These are phyloP conservation scores for Bathynomus jamesi DNA, from an alignment of 1,140 invertebrate species.

Conservation along the genomic window DNA sequence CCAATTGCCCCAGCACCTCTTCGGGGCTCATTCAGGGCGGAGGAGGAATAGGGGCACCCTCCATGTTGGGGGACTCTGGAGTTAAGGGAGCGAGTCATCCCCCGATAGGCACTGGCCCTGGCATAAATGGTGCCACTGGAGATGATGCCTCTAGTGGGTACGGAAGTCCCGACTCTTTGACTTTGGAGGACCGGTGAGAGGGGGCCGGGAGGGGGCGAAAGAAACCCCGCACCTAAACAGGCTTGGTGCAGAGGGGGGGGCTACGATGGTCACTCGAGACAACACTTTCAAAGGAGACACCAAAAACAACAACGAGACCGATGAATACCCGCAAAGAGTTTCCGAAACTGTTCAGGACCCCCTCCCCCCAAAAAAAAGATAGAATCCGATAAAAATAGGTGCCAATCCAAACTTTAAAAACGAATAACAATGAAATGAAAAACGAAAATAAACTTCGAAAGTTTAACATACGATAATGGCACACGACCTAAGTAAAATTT, in stretches of 20 bases:
- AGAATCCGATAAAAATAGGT: background rate
- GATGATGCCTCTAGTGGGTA: conserved; percentile 38
- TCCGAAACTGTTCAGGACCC: no score
- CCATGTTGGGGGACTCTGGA: background rate
- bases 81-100: background rate
- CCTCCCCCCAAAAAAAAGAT: background rate
- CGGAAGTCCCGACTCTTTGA: conserved; percentile 37
- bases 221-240: conserved; percentile 26
- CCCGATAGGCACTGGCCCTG: background rate
- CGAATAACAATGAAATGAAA: background rate
- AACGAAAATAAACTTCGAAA: no score
- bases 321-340: background rate
- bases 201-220: conserved; percentile 33
- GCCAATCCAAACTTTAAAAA: background rate
- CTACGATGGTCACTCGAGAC: background rate
- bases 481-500: no score
- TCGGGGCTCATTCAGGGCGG: background rate
- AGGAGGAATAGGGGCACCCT: background rate
- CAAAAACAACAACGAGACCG: background rate
- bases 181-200: conserved; percentile 38
- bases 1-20: background rate
- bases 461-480: no score
- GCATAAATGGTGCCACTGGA: conserved; percentile 22
- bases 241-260: background rate
- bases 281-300: background rate